These are phyloP conservation scores for Peromyscus polionotus DNA, from an alignment of 2,113 vertebrate species.

Conservation along the genomic window DNA sequence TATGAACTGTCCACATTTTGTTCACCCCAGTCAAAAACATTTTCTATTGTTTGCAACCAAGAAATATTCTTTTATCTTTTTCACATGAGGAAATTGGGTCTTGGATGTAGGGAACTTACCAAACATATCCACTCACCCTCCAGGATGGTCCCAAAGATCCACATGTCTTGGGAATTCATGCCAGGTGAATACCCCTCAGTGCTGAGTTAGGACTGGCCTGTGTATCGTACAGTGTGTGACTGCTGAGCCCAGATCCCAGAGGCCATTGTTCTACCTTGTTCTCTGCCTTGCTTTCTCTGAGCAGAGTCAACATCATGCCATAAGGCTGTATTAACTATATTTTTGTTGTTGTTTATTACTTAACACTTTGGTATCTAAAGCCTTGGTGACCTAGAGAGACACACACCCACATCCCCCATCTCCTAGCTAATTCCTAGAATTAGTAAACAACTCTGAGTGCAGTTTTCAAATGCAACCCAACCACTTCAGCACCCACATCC, in stretches of 20 bases:
- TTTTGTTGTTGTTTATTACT: neutral
- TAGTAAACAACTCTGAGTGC: neutral
- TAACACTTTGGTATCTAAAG: neutral
- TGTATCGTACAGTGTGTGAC: neutral
- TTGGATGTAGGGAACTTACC: neutral
- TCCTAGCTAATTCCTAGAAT: neutral
- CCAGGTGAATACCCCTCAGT: accelerated
- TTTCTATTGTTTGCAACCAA: neutral
- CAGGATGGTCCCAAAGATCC: neutral
- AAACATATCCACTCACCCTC: neutral
- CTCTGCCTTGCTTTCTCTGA: neutral
- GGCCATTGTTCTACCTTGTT: neutral
- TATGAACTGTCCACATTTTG: neutral
- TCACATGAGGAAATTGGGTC: neutral
- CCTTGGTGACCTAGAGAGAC: neutral
- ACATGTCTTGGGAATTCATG: neutral
- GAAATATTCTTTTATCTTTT: neutral
- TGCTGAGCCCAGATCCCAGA: neutral
- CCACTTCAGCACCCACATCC: neutral
- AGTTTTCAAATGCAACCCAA: neutral
- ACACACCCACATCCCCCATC: neutral
- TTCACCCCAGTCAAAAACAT: neutral
- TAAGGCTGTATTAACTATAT: neutral
- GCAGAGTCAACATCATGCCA: neutral
- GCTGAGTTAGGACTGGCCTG: neutral